These are phyloP conservation scores for Yponomeuta evonymella DNA, from an alignment of 2,888 invertebrate species.

Conservation along the genomic window DNA sequence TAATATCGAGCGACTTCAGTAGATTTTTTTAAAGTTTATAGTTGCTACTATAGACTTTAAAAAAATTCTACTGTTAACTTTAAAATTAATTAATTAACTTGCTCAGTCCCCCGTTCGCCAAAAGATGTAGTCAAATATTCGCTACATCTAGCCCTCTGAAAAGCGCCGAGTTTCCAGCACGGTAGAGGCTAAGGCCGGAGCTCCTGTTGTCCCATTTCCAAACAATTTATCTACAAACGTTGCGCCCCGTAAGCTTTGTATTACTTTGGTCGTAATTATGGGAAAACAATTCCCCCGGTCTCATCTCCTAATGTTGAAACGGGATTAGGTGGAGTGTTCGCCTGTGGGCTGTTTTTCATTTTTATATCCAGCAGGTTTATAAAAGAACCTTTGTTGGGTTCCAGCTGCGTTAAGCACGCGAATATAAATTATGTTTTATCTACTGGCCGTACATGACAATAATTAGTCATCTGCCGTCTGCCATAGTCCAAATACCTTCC, in stretches of 20 bases:
- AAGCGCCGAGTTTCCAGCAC: background rate
- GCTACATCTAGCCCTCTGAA: background rate
- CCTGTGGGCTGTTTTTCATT: background rate
- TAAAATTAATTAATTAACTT: no score
- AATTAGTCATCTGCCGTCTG: no score
- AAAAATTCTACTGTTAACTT: no score
- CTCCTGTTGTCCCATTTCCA: slow-evolving; percentile 59
- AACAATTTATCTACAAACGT: slow-evolving; percentile 72
- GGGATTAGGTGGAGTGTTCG: slow-evolving; percentile 52
- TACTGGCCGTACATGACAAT: no score
- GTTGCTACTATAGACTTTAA: no score
- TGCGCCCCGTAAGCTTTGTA: slow-evolving; percentile 61
- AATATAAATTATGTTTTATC: background rate
- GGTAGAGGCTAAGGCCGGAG: background rate
- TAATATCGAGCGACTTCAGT: no score
- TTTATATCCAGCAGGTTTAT: background rate
- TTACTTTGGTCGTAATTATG: slow-evolving; percentile 66
- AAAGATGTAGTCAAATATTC: background rate
- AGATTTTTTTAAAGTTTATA: no score
- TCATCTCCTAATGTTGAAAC: slow-evolving; percentile 63
- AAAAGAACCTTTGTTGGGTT: background rate
- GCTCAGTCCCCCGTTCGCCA: no score
- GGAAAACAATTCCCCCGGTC: slow-evolving; percentile 72
- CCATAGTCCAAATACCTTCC: no score
- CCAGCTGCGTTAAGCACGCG: background rate